Evolutionary conservation across 1,140 invertebrate species (phyloP).

Genomic region (Philaenus spumarius): DNA sequence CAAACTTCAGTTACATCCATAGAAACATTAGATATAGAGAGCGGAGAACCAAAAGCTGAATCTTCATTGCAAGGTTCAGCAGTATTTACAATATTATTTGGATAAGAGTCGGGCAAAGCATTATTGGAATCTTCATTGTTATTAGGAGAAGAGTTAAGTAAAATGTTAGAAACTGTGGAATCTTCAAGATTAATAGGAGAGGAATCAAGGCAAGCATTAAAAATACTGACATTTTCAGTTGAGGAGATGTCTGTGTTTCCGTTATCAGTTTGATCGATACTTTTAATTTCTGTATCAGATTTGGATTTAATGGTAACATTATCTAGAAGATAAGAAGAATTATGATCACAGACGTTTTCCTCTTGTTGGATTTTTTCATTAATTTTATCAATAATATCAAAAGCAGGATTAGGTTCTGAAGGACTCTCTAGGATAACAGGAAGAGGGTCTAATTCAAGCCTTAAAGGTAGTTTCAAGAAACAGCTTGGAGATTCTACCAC

Average conservation of each 20-base stretch:
- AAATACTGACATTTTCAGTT: background rate
- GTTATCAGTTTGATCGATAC: too few relatives aligned
- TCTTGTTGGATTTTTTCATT: too few relatives aligned
- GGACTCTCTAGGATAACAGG: constrained; percentile 23
- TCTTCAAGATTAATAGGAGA: background rate
- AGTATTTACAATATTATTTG: background rate
- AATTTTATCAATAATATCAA: constrained; percentile 1
- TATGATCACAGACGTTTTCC: too few relatives aligned
- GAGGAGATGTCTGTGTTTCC: background rate
- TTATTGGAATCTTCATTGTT: too few relatives aligned
- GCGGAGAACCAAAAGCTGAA: background rate
- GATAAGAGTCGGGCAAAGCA: too few relatives aligned
- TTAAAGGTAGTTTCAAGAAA: constrained; percentile 12
- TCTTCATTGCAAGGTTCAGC: background rate
- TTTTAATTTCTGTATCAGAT: too few relatives aligned
- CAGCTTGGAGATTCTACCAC: background rate
- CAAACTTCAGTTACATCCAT: constrained; percentile 2
- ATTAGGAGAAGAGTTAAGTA: too few relatives aligned
- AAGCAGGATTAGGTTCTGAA: constrained; percentile 18
- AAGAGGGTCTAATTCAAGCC: constrained; percentile 15
- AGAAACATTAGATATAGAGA: background rate
- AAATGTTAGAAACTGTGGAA: too few relatives aligned
- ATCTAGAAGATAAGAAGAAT: too few relatives aligned
- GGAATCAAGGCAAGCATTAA: background rate
- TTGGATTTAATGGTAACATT: too few relatives aligned